Evolutionary conservation across 2,113 vertebrate species (phyloP).

Genomic region (Mionectes macconnelli): DNA sequence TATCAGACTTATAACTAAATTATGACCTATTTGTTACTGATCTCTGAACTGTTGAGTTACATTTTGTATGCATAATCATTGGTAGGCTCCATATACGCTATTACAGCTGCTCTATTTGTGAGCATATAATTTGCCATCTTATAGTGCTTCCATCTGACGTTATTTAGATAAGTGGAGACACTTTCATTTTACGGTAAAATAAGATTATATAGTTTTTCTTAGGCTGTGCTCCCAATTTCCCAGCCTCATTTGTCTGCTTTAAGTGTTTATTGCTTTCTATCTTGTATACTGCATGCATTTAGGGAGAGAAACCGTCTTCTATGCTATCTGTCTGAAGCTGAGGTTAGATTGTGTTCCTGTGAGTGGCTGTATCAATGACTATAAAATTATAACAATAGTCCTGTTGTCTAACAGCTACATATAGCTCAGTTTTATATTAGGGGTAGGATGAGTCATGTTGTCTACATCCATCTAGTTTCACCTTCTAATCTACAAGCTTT

Average conservation of each 20-base stretch:
- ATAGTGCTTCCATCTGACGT: neutral
- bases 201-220: slow-evolving; percentile 10
- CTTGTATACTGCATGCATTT: neutral
- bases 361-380: neutral
- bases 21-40: neutral
- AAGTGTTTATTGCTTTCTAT: neutral
- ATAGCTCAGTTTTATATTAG: neutral
- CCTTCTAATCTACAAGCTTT: neutral
- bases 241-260: neutral
- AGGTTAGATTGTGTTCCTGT: neutral
- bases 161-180: neutral
- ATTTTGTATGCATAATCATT: neutral
- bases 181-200: neutral
- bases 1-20: neutral
- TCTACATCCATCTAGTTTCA: neutral
- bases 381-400: neutral
- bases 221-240: neutral
- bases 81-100: neutral
- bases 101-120: neutral
- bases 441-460: neutral
- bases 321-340: neutral
- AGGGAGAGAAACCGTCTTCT: neutral
- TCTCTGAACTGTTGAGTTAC: neutral
- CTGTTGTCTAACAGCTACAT: neutral
- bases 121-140: neutral